Conservation (phyloP, 2,797 vertebrate genomes). For the Chelon labrosus region DNA sequence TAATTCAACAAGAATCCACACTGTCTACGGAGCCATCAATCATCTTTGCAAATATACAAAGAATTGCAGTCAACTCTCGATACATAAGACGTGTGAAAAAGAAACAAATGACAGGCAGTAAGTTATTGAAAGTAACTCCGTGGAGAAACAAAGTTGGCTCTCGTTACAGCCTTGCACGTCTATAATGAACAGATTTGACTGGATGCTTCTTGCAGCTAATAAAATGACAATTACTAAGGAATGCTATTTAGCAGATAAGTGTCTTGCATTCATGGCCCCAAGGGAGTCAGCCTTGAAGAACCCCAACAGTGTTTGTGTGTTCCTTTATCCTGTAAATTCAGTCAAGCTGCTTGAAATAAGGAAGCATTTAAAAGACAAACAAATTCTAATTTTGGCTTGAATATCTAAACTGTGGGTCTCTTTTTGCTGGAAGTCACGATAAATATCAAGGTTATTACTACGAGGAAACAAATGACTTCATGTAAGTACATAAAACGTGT, state of each 20-base stretch:
- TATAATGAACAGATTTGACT: slow-evolving; percentile 19
- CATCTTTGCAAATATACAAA: neutral
- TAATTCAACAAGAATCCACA: neutral
- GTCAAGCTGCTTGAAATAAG: too few species aligned
- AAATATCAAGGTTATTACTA: too few species aligned
- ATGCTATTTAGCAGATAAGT: slow-evolving; percentile 36
- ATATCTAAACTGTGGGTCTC: neutral
- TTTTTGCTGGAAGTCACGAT: too few species aligned
- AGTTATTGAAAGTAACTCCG: slow-evolving; percentile 19
- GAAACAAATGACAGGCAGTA: neutral
- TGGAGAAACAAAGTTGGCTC: slow-evolving; percentile 21
- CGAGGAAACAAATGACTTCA: neutral
- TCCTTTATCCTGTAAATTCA: neutral
- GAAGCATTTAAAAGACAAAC: too few species aligned
- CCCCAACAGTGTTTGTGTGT: neutral
- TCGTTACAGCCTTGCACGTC: slow-evolving; percentile 3
- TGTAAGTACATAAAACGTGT: neutral
- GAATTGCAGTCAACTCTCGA: neutral
- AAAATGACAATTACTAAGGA: slow-evolving; percentile 27
- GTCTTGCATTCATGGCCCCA: slow-evolving; percentile 10
- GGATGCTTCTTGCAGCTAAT: slow-evolving; percentile 25
- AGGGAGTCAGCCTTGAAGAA: slow-evolving; percentile 5
- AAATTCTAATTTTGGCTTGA: too few species aligned
- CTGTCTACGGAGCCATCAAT: neutral
- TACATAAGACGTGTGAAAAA: neutral